Evolutionary conservation across 2,797 vertebrate genomes (phyloP).

Genomic region (Adrianichthys oophorus): DNA sequence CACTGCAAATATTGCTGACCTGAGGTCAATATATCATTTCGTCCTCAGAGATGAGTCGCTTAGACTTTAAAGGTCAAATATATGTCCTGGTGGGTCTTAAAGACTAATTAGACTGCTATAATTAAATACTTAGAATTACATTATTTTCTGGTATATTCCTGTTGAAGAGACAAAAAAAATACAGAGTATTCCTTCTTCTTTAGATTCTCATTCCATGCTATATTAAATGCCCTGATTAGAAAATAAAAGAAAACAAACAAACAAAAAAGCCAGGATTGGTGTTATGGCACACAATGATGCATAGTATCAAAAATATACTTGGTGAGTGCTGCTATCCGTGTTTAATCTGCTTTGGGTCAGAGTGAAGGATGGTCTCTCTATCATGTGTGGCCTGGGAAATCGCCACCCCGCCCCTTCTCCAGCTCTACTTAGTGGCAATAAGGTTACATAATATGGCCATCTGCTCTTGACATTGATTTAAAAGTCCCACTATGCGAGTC

Average conservation of each 20-base stretch:
- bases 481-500: slow-evolving; percentile 45
- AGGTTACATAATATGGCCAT: slow-evolving; percentile 73
- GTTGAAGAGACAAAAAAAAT: too few species aligned
- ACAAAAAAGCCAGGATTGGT: background rate
- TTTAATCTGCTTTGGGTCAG: slow-evolving; percentile 8
- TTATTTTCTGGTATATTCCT: too few species aligned
- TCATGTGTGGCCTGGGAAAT: slow-evolving; percentile 62
- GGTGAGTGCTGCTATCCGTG: slow-evolving; percentile 3
- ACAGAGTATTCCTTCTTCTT: too few species aligned
- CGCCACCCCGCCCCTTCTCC: slow-evolving; percentile 30
- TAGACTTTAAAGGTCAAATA: too few species aligned
- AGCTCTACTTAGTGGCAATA: slow-evolving; percentile 62
- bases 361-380: slow-evolving; percentile 25
- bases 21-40: too few species aligned
- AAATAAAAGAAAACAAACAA: background rate
- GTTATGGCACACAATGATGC: background rate
- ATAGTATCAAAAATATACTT: background rate
- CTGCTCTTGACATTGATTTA: slow-evolving; percentile 64
- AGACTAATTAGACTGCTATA: too few species aligned
- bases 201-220: too few species aligned
- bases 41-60: too few species aligned
- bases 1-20: too few species aligned
- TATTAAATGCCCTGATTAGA: too few species aligned
- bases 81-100: too few species aligned
- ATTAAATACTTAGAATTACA: too few species aligned